Evolutionary conservation across 2,113 vertebrate genomes (phyloP).

Genomic region (Dicaeum eximium): DNA sequence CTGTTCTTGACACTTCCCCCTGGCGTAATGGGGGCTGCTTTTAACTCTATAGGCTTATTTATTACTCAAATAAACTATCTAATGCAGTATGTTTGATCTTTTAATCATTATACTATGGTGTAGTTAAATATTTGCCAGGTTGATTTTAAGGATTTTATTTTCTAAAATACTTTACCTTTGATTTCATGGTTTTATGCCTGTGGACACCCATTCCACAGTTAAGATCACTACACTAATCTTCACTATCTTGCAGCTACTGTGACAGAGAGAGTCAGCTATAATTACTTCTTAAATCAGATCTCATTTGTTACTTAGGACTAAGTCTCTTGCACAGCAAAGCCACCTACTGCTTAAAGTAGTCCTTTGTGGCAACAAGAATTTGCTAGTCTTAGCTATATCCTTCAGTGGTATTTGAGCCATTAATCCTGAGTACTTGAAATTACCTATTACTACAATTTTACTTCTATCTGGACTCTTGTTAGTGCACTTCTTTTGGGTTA

Average conservation of each 20-base stretch:
- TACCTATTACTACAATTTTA: not conserved
- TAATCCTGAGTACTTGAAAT: not conserved
- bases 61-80: not conserved
- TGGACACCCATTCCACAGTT: not conserved
- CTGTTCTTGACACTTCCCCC: not conserved
- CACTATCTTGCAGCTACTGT: not conserved
- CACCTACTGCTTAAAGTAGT: conserved; percentile 1
- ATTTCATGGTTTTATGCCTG: not conserved
- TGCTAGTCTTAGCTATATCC: not conserved
- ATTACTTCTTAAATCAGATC: conserved; percentile 47
- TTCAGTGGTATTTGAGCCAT: not conserved
- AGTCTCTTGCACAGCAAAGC: conserved; percentile 12
- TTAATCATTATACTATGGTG: not conserved
- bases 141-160: not conserved
- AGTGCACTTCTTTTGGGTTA: not conserved
- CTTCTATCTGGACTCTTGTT: not conserved
- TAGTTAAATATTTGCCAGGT: not conserved
- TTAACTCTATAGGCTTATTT: not conserved
- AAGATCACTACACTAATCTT: conserved; percentile 18
- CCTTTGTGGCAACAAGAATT: not conserved
- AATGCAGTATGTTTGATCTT: not conserved
- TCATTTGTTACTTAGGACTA: conserved; percentile 21
- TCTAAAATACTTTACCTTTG: not conserved
- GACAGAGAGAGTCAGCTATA: conserved; percentile 18
- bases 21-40: not conserved